Evolutionary conservation across 2,888 invertebrate species (phyloP).

Genomic region (Brassicogethes aeneus): DNA sequence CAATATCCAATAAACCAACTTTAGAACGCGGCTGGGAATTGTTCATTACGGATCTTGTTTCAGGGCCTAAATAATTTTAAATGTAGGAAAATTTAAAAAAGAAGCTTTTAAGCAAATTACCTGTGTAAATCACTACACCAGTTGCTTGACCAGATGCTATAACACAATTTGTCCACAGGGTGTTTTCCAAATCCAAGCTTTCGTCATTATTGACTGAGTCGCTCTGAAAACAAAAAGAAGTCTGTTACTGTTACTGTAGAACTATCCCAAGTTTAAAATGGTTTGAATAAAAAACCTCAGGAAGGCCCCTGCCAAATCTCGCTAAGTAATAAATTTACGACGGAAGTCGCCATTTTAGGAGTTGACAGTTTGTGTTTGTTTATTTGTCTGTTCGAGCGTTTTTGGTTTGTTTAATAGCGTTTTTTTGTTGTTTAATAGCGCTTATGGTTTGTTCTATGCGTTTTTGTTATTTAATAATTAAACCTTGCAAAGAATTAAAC

Average conservation of each 20-base stretch:
- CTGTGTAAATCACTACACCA: constrained; percentile 92
- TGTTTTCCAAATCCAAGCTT: constrained; percentile 91
- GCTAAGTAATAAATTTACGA: no score
- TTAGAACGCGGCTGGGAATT: constrained; percentile 94
- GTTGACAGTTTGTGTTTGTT: no score
- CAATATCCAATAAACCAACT: constrained; percentile 89
- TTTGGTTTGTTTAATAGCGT: no score
- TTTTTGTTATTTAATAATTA: no score
- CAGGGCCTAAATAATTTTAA: constrained; percentile 67
- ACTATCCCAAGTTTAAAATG: background rate
- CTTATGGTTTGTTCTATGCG: no score
- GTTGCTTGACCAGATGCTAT: constrained; percentile 94
- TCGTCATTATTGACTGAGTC: constrained; percentile 60
- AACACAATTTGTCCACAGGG: constrained; percentile 97
- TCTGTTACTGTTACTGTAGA: no score
- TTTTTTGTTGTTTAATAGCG: no score
- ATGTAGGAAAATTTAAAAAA: no score
- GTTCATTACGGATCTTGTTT: constrained; percentile 98
- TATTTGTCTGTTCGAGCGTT: no score
- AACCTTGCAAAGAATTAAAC: no score
- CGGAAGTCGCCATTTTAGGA: no score
- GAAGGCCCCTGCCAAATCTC: background rate
- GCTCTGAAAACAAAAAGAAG: constrained; percentile 36
- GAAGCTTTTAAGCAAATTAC: constrained; percentile 28
- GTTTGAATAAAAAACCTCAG: background rate